These are phyloP conservation scores for Steinernema feltiae DNA, from an alignment of 1,140 invertebrate species.

Conservation along the genomic window DNA sequence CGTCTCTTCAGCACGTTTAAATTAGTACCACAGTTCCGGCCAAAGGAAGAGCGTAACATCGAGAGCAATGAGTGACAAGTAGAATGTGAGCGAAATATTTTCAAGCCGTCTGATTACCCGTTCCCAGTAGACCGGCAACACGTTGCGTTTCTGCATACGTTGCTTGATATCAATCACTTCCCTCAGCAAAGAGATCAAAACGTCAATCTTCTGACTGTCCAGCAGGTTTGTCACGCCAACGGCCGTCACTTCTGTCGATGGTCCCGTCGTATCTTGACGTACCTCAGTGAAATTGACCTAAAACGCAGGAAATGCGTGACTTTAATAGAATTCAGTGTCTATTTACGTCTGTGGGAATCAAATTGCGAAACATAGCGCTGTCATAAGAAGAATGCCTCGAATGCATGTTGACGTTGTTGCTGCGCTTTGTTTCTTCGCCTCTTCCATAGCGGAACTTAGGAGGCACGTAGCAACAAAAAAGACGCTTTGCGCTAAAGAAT, in stretches of 20 bases:
- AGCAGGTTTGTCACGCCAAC: neutral
- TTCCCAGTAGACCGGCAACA: constrained; percentile 54
- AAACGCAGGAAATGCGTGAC: too few species aligned
- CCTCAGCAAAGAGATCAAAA: constrained; percentile 46
- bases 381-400: constrained; percentile 48
- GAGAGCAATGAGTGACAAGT: constrained; percentile 46
- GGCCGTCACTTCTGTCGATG: neutral
- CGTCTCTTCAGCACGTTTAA: neutral
- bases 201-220: constrained; percentile 45
- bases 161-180: constrained; percentile 45
- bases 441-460: constrained; percentile 47
- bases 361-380: constrained; percentile 39
- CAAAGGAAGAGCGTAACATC: constrained; percentile 44
- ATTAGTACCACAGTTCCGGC: constrained; percentile 40
- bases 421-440: constrained; percentile 40
- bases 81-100: constrained; percentile 47
- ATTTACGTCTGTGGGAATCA: constrained; percentile 53
- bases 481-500: constrained; percentile 52
- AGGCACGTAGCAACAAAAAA: constrained; percentile 55
- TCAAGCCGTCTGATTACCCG: constrained; percentile 50
- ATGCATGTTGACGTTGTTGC: constrained; percentile 44
- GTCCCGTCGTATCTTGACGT: constrained; percentile 35
- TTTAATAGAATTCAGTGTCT: too few species aligned
- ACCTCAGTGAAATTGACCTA: constrained; percentile 54
- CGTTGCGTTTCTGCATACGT: constrained; percentile 30